Base-by-base conservation (phyloP, 1,140 invertebrate genomes). In the Himalopsyche phryganea region DNA sequence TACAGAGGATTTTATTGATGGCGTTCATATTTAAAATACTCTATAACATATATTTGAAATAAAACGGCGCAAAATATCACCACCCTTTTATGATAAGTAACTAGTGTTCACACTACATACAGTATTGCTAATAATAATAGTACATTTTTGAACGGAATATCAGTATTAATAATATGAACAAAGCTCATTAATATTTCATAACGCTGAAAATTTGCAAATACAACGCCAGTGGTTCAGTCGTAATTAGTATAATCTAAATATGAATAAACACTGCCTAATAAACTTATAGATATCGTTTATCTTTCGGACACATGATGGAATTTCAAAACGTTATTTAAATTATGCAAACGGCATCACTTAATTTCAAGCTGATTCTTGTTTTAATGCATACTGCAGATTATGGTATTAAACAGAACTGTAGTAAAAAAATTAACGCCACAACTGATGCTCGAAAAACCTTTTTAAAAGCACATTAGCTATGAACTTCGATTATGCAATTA, bases 271-370 rank as follows among this genome's bases (percentile, higher is more conserved):
- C 38, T 13, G 38, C 38, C 4, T 11, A 40, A 15, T 40, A 40
- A 15, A 13, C 38, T 28, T 28, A 28, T 28, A 28, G 23, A 28
- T 28, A 28, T 28, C 9, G 23, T n/a, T 40, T 40, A 40, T 40
- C 38, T 40, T 15, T 40, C n/a, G 38, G 38, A 40, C 38, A 40
- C 38, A 40, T 40, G 15, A 40, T 40, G 38, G n/a, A 40, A 40
- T 40, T 40, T 15, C 5, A 11, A 40, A 40, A 40, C n/a, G 38
- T 40, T 40, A 40, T 40, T 40, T 5, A 4, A n/a, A 40, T 40
- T 40, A 40, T 40, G 38, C 38, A 40, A 40, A 40, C 15, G 11
- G n/a, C 15, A 40, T 40, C 38, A 15, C 38, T 40, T 40, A 40
- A 40, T 40, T 40, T 40, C n/a, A 3, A 13, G 4, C 38, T 40